A percentile compares a stretch with the other conserved stretches of the same genome.
Evolutionary conservation across 2,797 vertebrate species (phyloP).

Genomic region (Mormyrus hasselquistii): DNA sequence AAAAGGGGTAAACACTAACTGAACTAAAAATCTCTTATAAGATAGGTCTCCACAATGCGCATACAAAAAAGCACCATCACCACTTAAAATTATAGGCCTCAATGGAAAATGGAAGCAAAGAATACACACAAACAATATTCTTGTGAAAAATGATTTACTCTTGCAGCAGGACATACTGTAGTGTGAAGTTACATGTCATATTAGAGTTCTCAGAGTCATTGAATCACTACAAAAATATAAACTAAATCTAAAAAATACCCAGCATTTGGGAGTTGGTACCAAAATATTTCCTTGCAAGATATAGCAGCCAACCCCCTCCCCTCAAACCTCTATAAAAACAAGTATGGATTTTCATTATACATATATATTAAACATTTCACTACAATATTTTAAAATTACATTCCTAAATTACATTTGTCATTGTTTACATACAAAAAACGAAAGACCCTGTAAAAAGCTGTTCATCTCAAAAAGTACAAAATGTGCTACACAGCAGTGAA

Average conservation of each 20-base stretch:
- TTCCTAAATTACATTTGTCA: conserved; percentile 64
- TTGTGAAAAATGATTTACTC: conserved; percentile 50
- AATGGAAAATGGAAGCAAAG: not conserved
- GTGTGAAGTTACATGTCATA: conserved; percentile 63
- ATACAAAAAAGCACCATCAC: not conserved
- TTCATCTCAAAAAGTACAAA: conserved; percentile 50
- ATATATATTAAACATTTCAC: conserved; percentile 74
- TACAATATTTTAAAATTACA: conserved; percentile 74
- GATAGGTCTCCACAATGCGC: too few relatives aligned
- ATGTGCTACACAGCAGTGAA: conserved; percentile 53
- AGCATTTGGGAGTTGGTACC: conserved; percentile 66
- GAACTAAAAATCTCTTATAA: not conserved
- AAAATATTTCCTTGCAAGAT: conserved; percentile 64
- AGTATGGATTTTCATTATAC: conserved; percentile 56
- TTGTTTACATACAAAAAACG: conserved; percentile 53
- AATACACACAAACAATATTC: not conserved
- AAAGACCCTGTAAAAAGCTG: conserved; percentile 59
- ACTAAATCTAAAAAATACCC: conserved; percentile 46
- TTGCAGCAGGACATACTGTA: conserved; percentile 55
- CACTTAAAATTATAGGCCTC: not conserved
- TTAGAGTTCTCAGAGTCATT: conserved; percentile 55
- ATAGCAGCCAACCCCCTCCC: conserved; percentile 56
- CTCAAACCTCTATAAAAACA: conserved; percentile 50
- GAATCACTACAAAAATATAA: conserved; percentile 75
- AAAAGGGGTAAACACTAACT: not conserved